A percentile compares a stretch with the other conserved stretches of the same genome.
Evolutionary conservation across 2,113 vertebrate species (phyloP).

Genomic region (Thomomys bottae): DNA sequence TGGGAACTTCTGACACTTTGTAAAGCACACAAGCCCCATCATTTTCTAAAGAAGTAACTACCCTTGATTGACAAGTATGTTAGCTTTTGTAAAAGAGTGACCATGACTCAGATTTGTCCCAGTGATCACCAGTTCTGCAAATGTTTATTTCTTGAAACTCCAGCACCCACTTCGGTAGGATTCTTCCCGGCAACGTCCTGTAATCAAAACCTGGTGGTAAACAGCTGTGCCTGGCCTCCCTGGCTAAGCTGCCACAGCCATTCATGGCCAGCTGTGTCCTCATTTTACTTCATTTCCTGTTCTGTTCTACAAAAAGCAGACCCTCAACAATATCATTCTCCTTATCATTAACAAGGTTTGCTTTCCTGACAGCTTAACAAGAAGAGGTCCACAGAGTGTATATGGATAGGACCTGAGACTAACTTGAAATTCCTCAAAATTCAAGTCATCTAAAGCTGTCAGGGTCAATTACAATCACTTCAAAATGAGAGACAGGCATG

Average conservation of each 20-base stretch:
- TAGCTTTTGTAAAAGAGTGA: slow-evolving; percentile 10
- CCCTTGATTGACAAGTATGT: slow-evolving; percentile 13
- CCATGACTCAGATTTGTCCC: not conserved
- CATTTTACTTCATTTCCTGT: slow-evolving; percentile 49
- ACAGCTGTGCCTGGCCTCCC: slow-evolving; percentile 27
- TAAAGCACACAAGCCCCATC: not conserved
- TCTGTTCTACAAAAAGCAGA: not conserved
- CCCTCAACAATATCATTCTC: not conserved
- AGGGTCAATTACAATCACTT: slow-evolving; percentile 33
- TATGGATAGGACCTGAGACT: not conserved
- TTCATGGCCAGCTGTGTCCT: slow-evolving; percentile 27
- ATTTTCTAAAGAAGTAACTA: slow-evolving; percentile 6
- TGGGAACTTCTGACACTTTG: slow-evolving; percentile 21
- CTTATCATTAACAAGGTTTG: not conserved
- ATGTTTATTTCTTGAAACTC: slow-evolving; percentile 43
- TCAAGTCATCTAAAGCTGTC: slow-evolving; percentile 37
- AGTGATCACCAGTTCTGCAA: slow-evolving; percentile 14
- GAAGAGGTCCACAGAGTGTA: not conserved
- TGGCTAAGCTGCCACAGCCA: slow-evolving; percentile 1
- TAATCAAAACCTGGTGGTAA: slow-evolving; percentile 46
- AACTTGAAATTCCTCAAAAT: slow-evolving; percentile 54
- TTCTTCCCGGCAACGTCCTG: slow-evolving; percentile 33
- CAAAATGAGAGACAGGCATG: not conserved
- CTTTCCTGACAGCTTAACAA: slow-evolving; percentile 14
- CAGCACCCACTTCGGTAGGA: slow-evolving; percentile 16